A percentile compares a stretch with the other conserved stretches of the same genome.
Evolutionary conservation across 92 coral and sea anemone species (phyloP).

Genomic region (Chrysogorgia sp.): DNA sequence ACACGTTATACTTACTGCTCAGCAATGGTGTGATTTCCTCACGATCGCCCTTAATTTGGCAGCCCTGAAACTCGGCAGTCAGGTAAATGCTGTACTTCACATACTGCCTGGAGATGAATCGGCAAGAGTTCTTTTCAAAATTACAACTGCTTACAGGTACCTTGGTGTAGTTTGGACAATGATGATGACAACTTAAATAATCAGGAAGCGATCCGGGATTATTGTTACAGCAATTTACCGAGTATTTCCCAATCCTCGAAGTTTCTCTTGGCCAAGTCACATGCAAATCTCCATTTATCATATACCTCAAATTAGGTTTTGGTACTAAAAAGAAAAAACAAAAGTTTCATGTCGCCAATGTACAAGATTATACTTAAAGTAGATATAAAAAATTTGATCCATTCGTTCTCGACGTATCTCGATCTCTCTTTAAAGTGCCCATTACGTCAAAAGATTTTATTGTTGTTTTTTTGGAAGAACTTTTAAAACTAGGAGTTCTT

Average conservation of each 20-base stretch:
- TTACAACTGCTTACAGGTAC: neutral
- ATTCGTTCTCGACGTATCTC: too few species aligned
- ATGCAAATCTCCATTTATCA: constrained; percentile 7
- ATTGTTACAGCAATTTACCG: neutral
- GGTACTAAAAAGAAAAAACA: neutral
- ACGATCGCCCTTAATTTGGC: neutral
- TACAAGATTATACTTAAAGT: too few species aligned
- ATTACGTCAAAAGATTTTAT: too few species aligned
- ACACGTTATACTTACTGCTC: constrained; percentile 1
- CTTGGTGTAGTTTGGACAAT: neutral
- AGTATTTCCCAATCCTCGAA: neutral
- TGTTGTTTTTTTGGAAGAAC: too few species aligned
- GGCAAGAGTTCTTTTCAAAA: neutral
- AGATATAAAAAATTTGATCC: too few species aligned
- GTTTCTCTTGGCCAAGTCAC: neutral
- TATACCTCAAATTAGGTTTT: constrained; percentile 17
- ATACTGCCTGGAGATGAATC: neutral
- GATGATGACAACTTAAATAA: neutral
- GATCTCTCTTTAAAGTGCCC: too few species aligned
- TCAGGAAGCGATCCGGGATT: too few species aligned
- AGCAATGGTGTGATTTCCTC: constrained; percentile 18
- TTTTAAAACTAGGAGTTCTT: too few species aligned
- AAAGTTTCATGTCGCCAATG: too few species aligned
- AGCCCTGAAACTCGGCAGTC: neutral
- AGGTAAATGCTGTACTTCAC: constrained; percentile 5